Evolutionary conservation across 2,797 vertebrate species (phyloP).

Genomic region (Capromys pilorides): DNA sequence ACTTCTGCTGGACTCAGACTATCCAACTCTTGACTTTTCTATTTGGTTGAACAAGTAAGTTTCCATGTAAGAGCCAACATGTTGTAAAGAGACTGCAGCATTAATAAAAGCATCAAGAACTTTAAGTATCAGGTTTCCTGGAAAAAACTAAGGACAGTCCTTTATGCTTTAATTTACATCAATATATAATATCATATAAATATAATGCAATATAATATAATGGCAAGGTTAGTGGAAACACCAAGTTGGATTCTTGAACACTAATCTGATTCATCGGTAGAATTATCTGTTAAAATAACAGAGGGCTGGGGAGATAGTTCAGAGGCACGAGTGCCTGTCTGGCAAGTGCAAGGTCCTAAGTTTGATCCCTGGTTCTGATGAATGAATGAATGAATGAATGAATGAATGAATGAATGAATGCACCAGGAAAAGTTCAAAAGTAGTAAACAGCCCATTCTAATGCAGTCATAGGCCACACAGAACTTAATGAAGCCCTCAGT

Average conservation of each 20-base stretch:
- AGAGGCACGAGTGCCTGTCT: too few relatives aligned
- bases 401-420: background rate
- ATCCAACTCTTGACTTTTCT: background rate
- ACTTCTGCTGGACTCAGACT: background rate
- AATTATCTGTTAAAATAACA: slow-evolving; percentile 52
- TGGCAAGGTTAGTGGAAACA: slow-evolving; percentile 62
- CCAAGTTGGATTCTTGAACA: slow-evolving; percentile 33
- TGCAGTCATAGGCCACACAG: background rate
- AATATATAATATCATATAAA: background rate
- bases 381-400: too few relatives aligned
- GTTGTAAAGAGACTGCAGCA: background rate
- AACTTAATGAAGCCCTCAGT: background rate
- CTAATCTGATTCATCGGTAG: slow-evolving; percentile 51
- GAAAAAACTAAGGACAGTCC: slow-evolving; percentile 51
- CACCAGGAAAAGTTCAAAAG: slow-evolving; percentile 53
- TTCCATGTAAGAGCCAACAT: slow-evolving; percentile 40
- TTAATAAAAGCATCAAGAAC: slow-evolving; percentile 59
- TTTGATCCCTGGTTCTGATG: too few relatives aligned
- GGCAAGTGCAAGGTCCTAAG: too few relatives aligned
- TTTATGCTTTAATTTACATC: slow-evolving; percentile 66
- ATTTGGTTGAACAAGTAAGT: background rate
- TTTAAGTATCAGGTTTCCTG: slow-evolving; percentile 57
- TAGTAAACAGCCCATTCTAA: background rate
- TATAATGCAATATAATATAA: background rate
- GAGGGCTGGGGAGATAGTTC: background rate